Base-by-base conservation (phyloP, 23 tunicate species). In the Halocynthia roretzi region DNA sequence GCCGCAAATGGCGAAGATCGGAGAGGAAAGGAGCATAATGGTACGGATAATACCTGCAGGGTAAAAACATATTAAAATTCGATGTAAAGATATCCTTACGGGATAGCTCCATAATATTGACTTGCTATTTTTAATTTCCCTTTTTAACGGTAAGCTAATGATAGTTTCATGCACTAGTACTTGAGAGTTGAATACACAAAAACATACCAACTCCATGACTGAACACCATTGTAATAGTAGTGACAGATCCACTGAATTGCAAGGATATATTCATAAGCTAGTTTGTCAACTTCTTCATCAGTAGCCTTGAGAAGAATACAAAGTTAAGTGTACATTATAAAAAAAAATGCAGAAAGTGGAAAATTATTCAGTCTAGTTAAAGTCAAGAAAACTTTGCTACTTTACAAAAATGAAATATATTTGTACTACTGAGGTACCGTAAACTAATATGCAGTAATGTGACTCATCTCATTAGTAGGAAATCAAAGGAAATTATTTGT, bases 161-260 rank as follows among this genome's bases (percentile, higher is more conserved):
- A 1, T 31, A 31, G 44, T 31, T 31, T 31, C 44, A 31, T 31
- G 44, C 44, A 31, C 44, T 31, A 31, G 44, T 31, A 31, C 1
- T 31, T 31, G 44, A 31, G 44, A 31, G 44, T 31, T 31, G 44
- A 31, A 31, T 31, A 31, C 44, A 31, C 44, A 31, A 31, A 31
- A 31, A 62, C 84, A 70, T 80, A 90, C 99, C 99, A 96, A 51
- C 93, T 70, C 99, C 99, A 96, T 56, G 99, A 96, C 62, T 96
- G 99, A 8, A 89, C 93, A 0, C 99, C 99, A 71, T 96, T 96
- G 88, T 89, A 96, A 64, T 96, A 96, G 71, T 96, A 96, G 78
- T 96, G 99, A 56, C 91, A 85, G 54, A 96, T 96, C 99, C 99
- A 96, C 60, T 96, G 99, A 53, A 96, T 51, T 7, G 98, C 99